Base-by-base conservation (phyloP, 2,113 vertebrate species). In the Archocentrus centrarchus region DNA sequence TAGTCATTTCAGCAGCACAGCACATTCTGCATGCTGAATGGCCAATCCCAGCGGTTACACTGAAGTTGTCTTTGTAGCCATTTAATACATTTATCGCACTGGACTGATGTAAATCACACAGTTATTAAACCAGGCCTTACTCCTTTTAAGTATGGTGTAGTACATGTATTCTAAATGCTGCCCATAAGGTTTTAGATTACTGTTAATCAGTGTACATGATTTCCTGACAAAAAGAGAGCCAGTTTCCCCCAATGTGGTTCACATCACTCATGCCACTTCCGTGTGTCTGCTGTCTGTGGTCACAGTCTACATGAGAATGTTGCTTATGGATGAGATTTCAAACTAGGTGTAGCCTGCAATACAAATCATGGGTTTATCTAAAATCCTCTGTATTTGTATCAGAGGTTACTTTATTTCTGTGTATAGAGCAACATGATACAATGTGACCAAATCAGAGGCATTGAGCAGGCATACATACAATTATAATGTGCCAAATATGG, bases 1-100 rank as follows among this genome's bases (percentile, higher is more conserved):
- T 75, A 78, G 83, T 86, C 58, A 60, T 32, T 84, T 53, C 66
- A 47, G 80, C 80, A 68, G 59, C 79, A 30, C 41, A 75, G 61
- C 55, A 27, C 55, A 27, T 77, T 70, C 41, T 80, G 77, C 44
- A 55, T 63, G 11, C 64, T 55, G 39, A 59, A 17, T 58, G 60
- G 79, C 78, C 59, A 63, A 5, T 9, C 63, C 82, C 86, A 57
- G 39, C 17, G 76, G 60, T 11, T 82, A 75, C 53, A 77, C 50
- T 73, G 11, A 76, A 68, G 59, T 20, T 6, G 11, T n/a, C 53
- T 68, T 55, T 20, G 7, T 39, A 66, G 14, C 32, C 13, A 53
- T 3, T 53, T 15, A 53, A 70, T 20, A 15, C 53, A 47, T 32
- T 64, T 47, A 35, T 64, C 17, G 24, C 32, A 32, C 3, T 55